Evolutionary conservation across 37 sponge, comb jelly and placozoan genomes (phyloP), one percentile per base, ranked within the genome.

Genomic region (Aphrocallistes beatrix): DNA sequence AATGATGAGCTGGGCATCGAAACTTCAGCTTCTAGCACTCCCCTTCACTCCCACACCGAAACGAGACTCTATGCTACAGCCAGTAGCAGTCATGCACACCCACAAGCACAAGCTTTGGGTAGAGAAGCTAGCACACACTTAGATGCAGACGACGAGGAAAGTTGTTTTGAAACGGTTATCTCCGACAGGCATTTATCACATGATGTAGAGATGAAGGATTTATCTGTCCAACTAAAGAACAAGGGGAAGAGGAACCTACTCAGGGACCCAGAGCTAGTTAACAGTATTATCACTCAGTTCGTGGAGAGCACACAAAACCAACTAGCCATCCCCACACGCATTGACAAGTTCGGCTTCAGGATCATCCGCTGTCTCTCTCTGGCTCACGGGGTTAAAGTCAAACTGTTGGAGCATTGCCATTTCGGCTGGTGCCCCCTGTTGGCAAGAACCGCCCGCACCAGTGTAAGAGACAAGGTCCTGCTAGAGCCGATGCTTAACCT

Each of bases 221-320:
- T 60, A 13, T 30, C 75, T 6, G 75, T 30, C 3, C 17, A 13
- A 6, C 10, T 25, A 19, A 3, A 30, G 34, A 13, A 3, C 32
- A 60, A 60, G 75, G 75, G n/a, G 6, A 60, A 60, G 75, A 3
- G 75, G 75, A 60, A 60, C 75, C 34, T 60, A 30, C 75, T 60
- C 34, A 3, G 75, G 3, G 75, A 60, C 75, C 75, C 75, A 13
- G 75, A 60, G 34, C 34, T 60, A 13, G 75, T 60, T 6, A 60
- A 60, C 34, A 25, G 28, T 13, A 60, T 60, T 30, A 60, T 60
- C 10, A 60, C 75, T 60, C 75, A 60, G 75, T 60, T 60, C 34
- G 75, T 60, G 75, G 17, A 60, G 75, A 60, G 75, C 75, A 6
- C 8, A 3, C 75, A 60, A 30, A 60, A 60, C 75, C 75, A 60